Evolutionary conservation across 2,888 invertebrate genomes (phyloP).

Genomic region (Nebria brevicollis): DNA sequence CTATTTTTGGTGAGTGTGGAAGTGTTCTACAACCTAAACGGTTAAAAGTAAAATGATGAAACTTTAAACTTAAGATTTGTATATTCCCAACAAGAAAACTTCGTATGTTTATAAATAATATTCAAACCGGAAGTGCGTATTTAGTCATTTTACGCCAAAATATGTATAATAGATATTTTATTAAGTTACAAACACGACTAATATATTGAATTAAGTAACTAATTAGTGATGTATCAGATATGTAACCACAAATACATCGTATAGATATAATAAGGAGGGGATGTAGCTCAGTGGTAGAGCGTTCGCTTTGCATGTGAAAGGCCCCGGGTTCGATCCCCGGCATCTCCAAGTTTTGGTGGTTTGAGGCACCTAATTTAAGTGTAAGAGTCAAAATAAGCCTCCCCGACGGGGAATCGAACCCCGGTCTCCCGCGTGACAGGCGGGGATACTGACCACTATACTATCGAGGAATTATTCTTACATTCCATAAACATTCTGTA

Average conservation of each 20-base stretch:
- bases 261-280: constrained; percentile 63
- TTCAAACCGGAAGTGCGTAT: no score
- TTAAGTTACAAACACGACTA: no score
- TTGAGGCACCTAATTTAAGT: background rate
- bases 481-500: background rate
- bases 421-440: constrained; percentile 43
- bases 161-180: no score
- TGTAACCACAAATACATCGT: background rate
- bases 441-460: constrained; percentile 43
- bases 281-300: constrained; percentile 99
- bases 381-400: constrained; percentile 3
- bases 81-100: no score
- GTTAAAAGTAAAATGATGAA: no score
- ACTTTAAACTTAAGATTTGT: no score
- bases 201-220: no score
- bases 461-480: constrained; percentile 30
- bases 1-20: no score
- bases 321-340: constrained; percentile 99
- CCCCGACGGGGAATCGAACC: constrained; percentile 43
- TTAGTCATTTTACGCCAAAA: no score
- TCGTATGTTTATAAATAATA: no score
- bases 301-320: constrained; percentile 99
- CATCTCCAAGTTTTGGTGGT: constrained; percentile 74
- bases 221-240: no score
- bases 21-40: no score